Base-by-base conservation (phyloP, 92 coral and sea anemone genomes). In the Diadumene lineata region DNA sequence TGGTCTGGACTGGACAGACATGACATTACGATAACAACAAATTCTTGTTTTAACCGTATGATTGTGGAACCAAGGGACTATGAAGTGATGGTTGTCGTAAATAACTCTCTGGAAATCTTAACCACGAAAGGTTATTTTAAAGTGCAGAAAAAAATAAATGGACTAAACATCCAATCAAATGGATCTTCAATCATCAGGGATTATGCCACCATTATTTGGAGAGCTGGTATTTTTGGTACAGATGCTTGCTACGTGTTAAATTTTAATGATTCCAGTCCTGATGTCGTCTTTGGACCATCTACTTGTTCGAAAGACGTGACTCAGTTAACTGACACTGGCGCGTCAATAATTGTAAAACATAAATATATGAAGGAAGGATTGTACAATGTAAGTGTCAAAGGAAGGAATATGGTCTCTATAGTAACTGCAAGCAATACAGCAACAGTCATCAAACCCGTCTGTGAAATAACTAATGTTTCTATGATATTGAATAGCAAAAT, bases 331-430 rank as follows among this genome's bases (percentile, higher is more conserved):
- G 68, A 31, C n/a, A 19, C 31, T n/a, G 34, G 11, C 32, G 60
- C 24, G 0, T 1, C 61, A 18, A 26, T 69, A 11, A 56, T 81
- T 0, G 72, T 69, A n/a, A 75, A 69, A 53, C 90, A 83, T 70
- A 75, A 73, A 18, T 91, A 81, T 53, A 48, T 29, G 16, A 28
- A 51, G 7, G 86, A 81, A 60, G 97, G 97, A 17, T 65, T 64
- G 27, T 91, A 78, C 62, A 62, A 38, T 17, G 90, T 82, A 17
- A 81, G 68, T 22, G 21, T 91, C 2, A 34, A 19, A 50, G 92
- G 74, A 1, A 74, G 64, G 19, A 91, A 91, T 75, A 31, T 38
- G 16, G 97, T 91, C 0, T 91, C 97, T 10, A 63, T 73, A 27
- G 84, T 21, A 15, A 73, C 43, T 30, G 60, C 64, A 38, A 28